Evolutionary conservation across 2,113 vertebrate species (phyloP).

Genomic region (Heliornis fulica): DNA sequence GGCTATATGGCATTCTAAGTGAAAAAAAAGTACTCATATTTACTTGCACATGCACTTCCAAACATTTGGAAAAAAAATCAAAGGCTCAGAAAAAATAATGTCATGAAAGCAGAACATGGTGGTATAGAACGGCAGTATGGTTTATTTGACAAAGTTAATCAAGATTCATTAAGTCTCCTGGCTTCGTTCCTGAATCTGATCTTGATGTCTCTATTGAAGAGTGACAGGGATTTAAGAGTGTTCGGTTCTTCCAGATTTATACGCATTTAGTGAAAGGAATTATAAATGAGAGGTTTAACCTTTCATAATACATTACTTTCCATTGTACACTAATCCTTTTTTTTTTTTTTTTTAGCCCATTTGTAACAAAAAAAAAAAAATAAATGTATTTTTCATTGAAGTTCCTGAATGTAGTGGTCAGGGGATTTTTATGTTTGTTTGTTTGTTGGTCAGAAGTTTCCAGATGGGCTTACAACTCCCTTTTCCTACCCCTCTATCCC

Average conservation of each 20-base stretch:
- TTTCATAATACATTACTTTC: neutral
- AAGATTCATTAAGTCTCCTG: neutral
- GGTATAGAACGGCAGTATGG: neutral
- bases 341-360: too few relatives aligned
- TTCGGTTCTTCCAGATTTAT: fast-evolving
- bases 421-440: fast-evolving
- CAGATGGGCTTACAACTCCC: neutral
- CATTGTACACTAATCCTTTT: neutral
- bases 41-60: neutral
- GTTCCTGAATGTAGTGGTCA: neutral
- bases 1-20: neutral
- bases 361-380: neutral
- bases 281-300: neutral
- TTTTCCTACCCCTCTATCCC: neutral
- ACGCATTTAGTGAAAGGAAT: neutral
- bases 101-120: neutral
- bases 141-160: neutral
- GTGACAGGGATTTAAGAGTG: fast-evolving
- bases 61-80: neutral
- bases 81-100: neutral
- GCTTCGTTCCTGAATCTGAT: neutral
- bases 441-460: neutral
- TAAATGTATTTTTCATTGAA: neutral
- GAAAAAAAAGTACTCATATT: neutral
- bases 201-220: neutral